Percentiles rank a stretch among this genome's conserved stretches.
Conservation (phyloP, 1,140 invertebrate genomes). For the Oreohelix idahoensis region DNA sequence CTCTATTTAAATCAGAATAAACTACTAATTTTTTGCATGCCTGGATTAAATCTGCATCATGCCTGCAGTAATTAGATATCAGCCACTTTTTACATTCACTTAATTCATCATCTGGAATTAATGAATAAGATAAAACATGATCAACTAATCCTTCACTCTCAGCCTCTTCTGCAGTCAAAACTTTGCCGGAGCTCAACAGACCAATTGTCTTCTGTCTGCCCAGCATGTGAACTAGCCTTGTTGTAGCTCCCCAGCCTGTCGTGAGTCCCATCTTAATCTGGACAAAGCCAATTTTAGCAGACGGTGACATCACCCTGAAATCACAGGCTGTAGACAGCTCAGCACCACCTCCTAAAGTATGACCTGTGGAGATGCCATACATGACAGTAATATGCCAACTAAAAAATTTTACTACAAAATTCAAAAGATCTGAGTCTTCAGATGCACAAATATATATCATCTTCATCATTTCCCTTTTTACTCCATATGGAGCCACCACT, state of each 20-base stretch:
- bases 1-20: slow-evolving; percentile 49
- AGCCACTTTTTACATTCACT: slow-evolving; percentile 71
- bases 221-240: slow-evolving; percentile 72
- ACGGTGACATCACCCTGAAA: slow-evolving; percentile 74
- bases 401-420: too few relatives aligned
- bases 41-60: slow-evolving; percentile 63
- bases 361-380: slow-evolving; percentile 61
- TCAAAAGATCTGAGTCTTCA: too few relatives aligned
- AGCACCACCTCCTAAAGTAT: slow-evolving; percentile 77
- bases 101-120: slow-evolving; percentile 45
- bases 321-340: slow-evolving; percentile 78
- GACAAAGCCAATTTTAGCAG: slow-evolving; percentile 76
- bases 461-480: too few relatives aligned
- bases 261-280: slow-evolving; percentile 77
- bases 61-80: slow-evolving; percentile 49
- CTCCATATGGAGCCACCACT: too few relatives aligned
- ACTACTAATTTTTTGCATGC: slow-evolving; percentile 73
- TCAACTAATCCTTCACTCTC: slow-evolving; percentile 69
- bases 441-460: too few relatives aligned
- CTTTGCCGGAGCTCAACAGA: slow-evolving; percentile 71
- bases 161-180: slow-evolving; percentile 71
- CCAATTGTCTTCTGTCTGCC: slow-evolving; percentile 74
- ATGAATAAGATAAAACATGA: slow-evolving; percentile 57
- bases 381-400: too few relatives aligned
- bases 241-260: slow-evolving; percentile 78